Base-by-base conservation (phyloP, 2,888 invertebrate species). In the Ferdinandea cuprea region DNA sequence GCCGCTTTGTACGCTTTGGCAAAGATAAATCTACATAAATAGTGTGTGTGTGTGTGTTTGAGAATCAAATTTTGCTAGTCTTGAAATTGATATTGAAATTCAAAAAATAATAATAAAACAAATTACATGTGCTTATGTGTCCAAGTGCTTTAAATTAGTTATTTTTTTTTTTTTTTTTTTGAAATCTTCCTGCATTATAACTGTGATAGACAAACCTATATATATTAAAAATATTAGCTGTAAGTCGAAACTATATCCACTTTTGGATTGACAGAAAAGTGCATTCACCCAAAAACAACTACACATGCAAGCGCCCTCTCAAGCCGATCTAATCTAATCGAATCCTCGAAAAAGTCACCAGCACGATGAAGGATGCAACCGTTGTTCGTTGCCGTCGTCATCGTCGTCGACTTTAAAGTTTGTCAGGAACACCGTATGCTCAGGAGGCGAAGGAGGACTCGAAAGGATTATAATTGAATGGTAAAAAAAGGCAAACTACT, bases 381-480 rank as follows among this genome's bases (percentile, higher is more conserved):
- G 50, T 71, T 71, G 44, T 21, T 44, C 17, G 25, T 25, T 25
- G 35, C 1, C 58, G 66, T 44, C 56, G 68, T 68, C 46, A 46
- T 59, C 58, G 66, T 44, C 56, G 68, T 68, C 46, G 52, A 65
- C 44, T 76, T 76, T 76, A 80, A 69, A 76, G 42, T 54, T 59
- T 42, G 32, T 13, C 46, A 32, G 56, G 73, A 72, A 66, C 58
- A 68, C 66, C 73, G 58, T 73, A 73, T 61, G 72, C 61, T 61
- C 65, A 59, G 56, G 63, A 78, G 72, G 78, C 59, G 56, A 63
- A 78, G 72, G 78, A 72, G 77, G 78, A n/a, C n/a, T n/a, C 73
- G 78, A 68, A 83, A 66, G 83, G 83, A 83, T 83, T 83, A 78
- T 83, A 83, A 83, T 78, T 83, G 78, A 83, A 83, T 78, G 83